These are phyloP conservation scores for Pao palembangensis DNA, from an alignment of 2,113 vertebrate species.

Conservation along the genomic window DNA sequence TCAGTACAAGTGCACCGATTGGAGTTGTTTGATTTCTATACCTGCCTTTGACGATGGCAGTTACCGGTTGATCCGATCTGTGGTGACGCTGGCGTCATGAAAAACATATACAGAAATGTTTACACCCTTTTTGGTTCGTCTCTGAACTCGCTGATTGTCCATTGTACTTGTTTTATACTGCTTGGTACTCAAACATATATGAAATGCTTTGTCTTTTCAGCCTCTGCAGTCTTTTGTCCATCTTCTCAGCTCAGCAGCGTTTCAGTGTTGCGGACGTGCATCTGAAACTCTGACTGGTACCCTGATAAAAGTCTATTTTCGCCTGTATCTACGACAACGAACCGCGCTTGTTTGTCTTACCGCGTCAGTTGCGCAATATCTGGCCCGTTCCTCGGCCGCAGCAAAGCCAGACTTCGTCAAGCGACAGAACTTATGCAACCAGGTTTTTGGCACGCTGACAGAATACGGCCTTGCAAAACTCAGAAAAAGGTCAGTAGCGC, in stretches of 20 bases:
- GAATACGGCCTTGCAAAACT: slow-evolving; percentile 23
- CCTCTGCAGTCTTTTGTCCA: slow-evolving; percentile 36
- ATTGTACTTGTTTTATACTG: slow-evolving; percentile 89
- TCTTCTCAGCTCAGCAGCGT: slow-evolving; percentile 58
- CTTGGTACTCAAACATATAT: slow-evolving; percentile 78
- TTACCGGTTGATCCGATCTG: slow-evolving; percentile 70
- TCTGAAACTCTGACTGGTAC: slow-evolving; percentile 61
- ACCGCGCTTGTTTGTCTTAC: background rate
- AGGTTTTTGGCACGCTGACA: slow-evolving; percentile 11
- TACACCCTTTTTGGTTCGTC: slow-evolving; percentile 77
- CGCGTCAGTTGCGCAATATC: background rate
- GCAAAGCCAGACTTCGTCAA: background rate
- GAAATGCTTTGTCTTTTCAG: slow-evolving; percentile 75
- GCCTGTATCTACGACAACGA: slow-evolving; percentile 38
- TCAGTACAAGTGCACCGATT: slow-evolving; percentile 49
- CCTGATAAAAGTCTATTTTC: slow-evolving; percentile 71
- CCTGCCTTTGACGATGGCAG: slow-evolving; percentile 62
- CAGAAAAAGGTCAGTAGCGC: background rate
- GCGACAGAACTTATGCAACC: slow-evolving; percentile 25
- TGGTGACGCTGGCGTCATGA: slow-evolving; percentile 90
- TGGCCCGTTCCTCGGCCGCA: background rate
- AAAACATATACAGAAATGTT: slow-evolving; percentile 89
- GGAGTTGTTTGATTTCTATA: slow-evolving; percentile 53
- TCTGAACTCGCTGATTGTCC: slow-evolving; percentile 80
- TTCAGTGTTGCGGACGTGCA: slow-evolving; percentile 42